phyloP scores from a whole-genome alignment of 2,888 invertebrate species.

The Candidula unifasciata region DNA sequence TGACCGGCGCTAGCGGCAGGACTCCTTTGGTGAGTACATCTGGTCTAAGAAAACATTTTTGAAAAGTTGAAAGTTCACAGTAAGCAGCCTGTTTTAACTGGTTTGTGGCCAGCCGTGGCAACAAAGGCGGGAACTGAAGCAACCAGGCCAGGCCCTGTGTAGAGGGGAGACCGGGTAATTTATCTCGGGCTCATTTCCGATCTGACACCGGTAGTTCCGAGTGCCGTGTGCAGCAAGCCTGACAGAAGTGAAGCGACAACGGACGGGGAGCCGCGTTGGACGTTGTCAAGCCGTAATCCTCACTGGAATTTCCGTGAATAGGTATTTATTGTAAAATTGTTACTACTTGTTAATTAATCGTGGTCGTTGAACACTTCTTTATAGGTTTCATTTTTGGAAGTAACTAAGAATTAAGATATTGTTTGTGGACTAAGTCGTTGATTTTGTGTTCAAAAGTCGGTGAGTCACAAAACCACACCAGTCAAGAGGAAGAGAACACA shows the following conservation, averaged over 20 bases:
- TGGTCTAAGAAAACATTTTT: background rate
- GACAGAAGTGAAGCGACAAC: background rate
- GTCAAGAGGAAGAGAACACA: too few relatives aligned
- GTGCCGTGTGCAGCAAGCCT: conserved; percentile 27
- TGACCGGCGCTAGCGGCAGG: too few relatives aligned
- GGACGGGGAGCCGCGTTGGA: background rate
- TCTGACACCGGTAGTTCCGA: background rate
- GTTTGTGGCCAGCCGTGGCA: background rate
- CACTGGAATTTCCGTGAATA: background rate
- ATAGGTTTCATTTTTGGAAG: too few relatives aligned
- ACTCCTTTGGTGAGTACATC: background rate
- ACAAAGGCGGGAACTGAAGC: conserved; percentile 5
- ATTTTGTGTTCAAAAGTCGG: too few relatives aligned
- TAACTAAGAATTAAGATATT: too few relatives aligned
- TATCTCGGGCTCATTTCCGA: background rate
- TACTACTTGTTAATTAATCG: too few relatives aligned
- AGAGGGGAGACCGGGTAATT: background rate
- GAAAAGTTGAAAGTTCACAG: background rate
- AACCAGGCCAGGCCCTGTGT: background rate
- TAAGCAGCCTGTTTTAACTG: conserved; percentile 2
- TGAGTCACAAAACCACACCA: too few relatives aligned
- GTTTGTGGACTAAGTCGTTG: too few relatives aligned
- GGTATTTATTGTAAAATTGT: background rate
- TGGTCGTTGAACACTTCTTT: too few relatives aligned
- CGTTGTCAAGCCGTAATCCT: conserved; percentile 7